Base-by-base conservation (phyloP, 2,113 vertebrate species). In the Lota lota region DNA sequence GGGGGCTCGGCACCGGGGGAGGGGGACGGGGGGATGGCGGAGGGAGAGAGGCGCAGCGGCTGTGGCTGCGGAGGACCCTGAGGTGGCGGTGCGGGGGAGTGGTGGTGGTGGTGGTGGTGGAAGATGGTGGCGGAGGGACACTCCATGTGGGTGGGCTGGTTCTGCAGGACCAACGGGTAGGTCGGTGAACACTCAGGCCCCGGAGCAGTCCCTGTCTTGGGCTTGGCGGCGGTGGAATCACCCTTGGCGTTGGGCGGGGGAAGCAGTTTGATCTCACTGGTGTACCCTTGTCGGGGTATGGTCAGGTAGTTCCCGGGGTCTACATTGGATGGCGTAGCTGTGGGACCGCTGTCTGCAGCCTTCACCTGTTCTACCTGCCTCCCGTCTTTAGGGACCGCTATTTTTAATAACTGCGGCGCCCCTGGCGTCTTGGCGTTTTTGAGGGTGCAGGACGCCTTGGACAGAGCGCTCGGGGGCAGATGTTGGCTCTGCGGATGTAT, bases 241-340 rank as follows among this genome's bases (percentile, higher is more conserved):
- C 66, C 74, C 28, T 67, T 19, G 50, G 75, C 78, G 69, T 5
- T 61, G 8, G 40, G 40, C 40, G 40, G 40, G 40, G 8, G 40
- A 8, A 47, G 74, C 0, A 83, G 71, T 11, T 86, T 82, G 64
- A 83, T 68, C 61, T 88, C 74, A 64, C 78, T 79, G 59, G 66
- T 69, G 3, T 68, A 70, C 4, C 80, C 77, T 67, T 93, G 89
- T 10, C 94, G 89, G 0, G 96, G 95, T 65, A 96, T 92, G 54
- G 94, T 92, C 74, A 97, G 74, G 77, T 96, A 96, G 85, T 94
- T 94, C 65, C 93, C 95, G 17, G 93, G 92, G 79, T 96, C 94
- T 1, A 82, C 80, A 14, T 81, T 79, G 21, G 28, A 61, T 68
- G 40, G 71, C 61, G 79, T 33, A 18, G 70, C 68, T 16, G 70